Conservation (phyloP, 2,113 vertebrate genomes). For the Planiliza haematocheilus region DNA sequence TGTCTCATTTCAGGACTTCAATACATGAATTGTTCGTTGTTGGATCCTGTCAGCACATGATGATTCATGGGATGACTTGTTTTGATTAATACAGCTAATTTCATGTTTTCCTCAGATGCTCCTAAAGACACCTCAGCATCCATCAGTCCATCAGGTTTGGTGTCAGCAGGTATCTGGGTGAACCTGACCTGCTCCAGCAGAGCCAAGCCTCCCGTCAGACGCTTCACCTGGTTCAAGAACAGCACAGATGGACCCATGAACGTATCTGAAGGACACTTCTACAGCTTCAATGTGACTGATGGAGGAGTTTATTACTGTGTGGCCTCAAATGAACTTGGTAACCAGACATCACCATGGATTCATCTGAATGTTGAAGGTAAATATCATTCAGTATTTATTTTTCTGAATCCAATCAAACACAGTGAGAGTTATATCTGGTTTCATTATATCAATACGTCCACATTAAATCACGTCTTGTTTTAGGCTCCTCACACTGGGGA, state of each 20-base stretch:
- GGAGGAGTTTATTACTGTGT: conserved; percentile 43
- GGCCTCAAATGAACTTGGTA: conserved; percentile 4
- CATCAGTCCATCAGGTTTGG: conserved; percentile 3
- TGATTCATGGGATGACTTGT: too few relatives aligned
- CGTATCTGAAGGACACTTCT: conserved; percentile 14
- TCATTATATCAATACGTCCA: too few relatives aligned
- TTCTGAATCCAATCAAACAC: too few relatives aligned
- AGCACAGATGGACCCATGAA: not conserved
- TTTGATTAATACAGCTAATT: not conserved
- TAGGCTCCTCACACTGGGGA: too few relatives aligned
- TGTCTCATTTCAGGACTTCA: too few relatives aligned
- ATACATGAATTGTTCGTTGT: too few relatives aligned
- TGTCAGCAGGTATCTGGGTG: conserved; percentile 40
- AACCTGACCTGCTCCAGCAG: conserved; percentile 63
- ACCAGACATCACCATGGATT: not conserved
- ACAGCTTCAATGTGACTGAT: conserved; percentile 27
- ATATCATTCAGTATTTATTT: too few relatives aligned
- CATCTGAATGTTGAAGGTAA: not conserved
- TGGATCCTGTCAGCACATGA: too few relatives aligned
- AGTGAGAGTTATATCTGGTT: too few relatives aligned
- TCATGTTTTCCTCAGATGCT: conserved; percentile 16
- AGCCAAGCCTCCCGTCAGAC: conserved; percentile 50
- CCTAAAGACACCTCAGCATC: conserved; percentile 34
- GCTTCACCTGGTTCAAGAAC: conserved; percentile 57
- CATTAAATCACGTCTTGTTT: not conserved